Evolutionary conservation across 2,113 vertebrate genomes (phyloP), one percentile per base, ranked within the genome.

Genomic region (Callopanchax toddi): DNA sequence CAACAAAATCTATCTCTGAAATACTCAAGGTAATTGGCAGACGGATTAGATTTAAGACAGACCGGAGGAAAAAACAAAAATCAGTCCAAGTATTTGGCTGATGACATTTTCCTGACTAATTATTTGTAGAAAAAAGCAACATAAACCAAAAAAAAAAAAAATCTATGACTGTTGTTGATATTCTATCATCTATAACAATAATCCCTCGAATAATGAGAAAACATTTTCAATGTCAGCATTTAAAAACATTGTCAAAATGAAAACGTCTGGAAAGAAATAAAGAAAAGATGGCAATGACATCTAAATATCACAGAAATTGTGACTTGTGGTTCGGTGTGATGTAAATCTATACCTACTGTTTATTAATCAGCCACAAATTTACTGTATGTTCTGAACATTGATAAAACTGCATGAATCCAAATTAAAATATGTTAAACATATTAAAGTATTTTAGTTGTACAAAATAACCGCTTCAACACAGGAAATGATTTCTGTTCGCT

Each of bases 11-110:
- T 60, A 76, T 43, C 18, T 75, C 50, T 17, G 1, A 45, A 74
- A 87, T 71, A 84, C 54, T 69, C 53, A 74, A 79, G 60, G 62
- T 77, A 68, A 79, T 89, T 91, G 90, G 89, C 91, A 91, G 60
- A 79, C 55, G 74, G 84, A 85, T 82, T 60, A 79, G 65, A 56
- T 45, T 78, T 90, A 83, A 87, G 78, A 88, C 76, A 81, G 45
- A 26, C 63, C 56, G 50, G 75, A 16, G 29, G 29, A 46, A 21
- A n/a, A 36, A 26, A 79, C n/a, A n/a, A n/a, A n/a, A n/a, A n/a
- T n/a, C n/a, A 44, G 64, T 59, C n/a, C 5, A 57, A 26, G 26
- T 57, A 26, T 91, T 88, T 89, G 89, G 88, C 82, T 69, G 52
- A 82, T 50, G 48, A 64, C 50, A 49, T 62, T 64, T 72, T 42